Percentiles rank a stretch among this genome's conserved stretches.
These are phyloP conservation scores for Ctenopoma kingsleyae DNA, from an alignment of 2,797 vertebrate genomes.

Conservation along the genomic window DNA sequence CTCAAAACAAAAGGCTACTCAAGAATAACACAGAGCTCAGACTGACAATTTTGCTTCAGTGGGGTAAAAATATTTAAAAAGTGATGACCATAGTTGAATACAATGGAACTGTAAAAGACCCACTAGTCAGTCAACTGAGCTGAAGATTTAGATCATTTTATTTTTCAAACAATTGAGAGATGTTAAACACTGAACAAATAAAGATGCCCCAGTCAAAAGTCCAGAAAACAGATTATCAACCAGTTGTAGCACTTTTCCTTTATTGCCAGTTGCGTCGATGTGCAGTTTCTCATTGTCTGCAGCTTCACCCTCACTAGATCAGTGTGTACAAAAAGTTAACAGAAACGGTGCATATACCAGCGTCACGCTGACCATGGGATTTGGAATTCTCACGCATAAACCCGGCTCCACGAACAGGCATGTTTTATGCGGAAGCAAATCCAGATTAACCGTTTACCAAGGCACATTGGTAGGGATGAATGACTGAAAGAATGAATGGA, in stretches of 20 bases:
- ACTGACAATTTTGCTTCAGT: neutral
- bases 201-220: constrained; percentile 78
- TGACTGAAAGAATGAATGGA: constrained; percentile 54
- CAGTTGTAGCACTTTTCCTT: constrained; percentile 80
- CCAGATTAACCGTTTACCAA: constrained; percentile 81
- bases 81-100: neutral
- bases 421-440: constrained; percentile 74
- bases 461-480: constrained; percentile 87
- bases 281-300: constrained; percentile 76
- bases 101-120: constrained; percentile 8
- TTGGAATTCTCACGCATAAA: constrained; percentile 65
- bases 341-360: constrained; percentile 80
- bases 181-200: constrained; percentile 87
- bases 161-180: constrained; percentile 87
- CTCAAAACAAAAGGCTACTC: constrained; percentile 5
- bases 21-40: neutral
- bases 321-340: constrained; percentile 67
- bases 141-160: constrained; percentile 83
- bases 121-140: constrained; percentile 41
- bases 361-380: constrained; percentile 61
- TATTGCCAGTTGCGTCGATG: constrained; percentile 84
- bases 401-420: constrained; percentile 59
- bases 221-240: constrained; percentile 76
- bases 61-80: neutral
- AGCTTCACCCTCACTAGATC: constrained; percentile 68